Evolutionary conservation across 1,140 invertebrate species (phyloP), one percentile per base, ranked within the genome.

Genomic region (Nasonia longicornis): DNA sequence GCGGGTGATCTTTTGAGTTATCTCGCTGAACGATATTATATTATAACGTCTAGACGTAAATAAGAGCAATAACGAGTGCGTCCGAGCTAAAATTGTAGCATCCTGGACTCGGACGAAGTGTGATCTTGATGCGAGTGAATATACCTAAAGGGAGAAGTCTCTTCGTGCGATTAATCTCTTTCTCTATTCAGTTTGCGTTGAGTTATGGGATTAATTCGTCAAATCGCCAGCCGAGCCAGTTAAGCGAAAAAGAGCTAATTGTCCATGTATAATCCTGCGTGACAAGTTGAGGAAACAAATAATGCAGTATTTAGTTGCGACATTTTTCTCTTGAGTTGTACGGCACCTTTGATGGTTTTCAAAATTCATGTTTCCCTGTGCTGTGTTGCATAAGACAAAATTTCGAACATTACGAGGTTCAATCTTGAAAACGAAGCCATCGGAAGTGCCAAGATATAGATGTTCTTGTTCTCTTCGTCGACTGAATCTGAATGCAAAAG

Each of bases 171-270:
- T 22, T 26, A 64, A 11, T n/a, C 22, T 64, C n/a, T n/a, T 3
- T 10, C n/a, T 64, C 2, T 66, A 64, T 70, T 77, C 20, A 1
- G 16, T 63, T 31, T 42, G 35, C 10, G 72, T 29, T 67, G 26
- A 67, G 64, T 67, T 67, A 14, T 10, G 10, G 16, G 16, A 3
- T 67, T 69, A 11, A 76, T 70, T 63, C 12, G 73, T 81, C 79
- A 76, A 76, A 76, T 81, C 73, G 79, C 73, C 64, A 81, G 76
- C 79, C 79, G 66, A 76, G 63, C 63, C 64, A 73, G 8, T 73
- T 14, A 52, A 71, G 22, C 14, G n/a, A 42, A 52, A 29, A 70
- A 70, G 20, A 64, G 35, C 38, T 29, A 31, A 73, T 45, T 48
- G 22, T 63, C 69, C 11, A 63, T 79, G 38, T 52, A 20, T 52